Conservation (phyloP, 1,140 invertebrate genomes). For the Drosophila seguyi region DNA sequence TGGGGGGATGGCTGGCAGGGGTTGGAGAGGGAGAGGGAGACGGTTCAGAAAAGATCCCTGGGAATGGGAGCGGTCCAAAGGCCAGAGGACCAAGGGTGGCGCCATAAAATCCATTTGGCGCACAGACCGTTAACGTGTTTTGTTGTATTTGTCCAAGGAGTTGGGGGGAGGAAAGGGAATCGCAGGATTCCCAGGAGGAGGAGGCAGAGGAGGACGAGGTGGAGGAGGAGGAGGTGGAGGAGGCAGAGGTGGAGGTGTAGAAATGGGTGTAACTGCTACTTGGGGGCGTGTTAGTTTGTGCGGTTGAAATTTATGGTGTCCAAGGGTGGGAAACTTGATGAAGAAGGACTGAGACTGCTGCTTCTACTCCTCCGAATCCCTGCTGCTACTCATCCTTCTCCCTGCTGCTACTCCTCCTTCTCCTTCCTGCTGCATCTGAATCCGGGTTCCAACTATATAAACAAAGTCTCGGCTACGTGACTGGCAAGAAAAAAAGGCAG, state of each 20-base stretch:
- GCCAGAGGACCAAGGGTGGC: constrained; percentile 28
- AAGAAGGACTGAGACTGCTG: constrained; percentile 32
- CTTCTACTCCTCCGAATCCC: constrained; percentile 20
- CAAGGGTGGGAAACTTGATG: constrained; percentile 11
- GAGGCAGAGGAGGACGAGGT: too few species aligned
- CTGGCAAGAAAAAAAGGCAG: constrained; percentile 8
- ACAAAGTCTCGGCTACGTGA: constrained; percentile 40
- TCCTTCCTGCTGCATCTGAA: constrained; percentile 33
- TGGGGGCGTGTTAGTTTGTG: constrained; percentile 56
- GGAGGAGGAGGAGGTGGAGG: too few species aligned
- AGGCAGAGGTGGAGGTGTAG: background rate
- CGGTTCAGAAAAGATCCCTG: background rate
- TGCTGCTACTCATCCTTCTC: constrained; percentile 6
- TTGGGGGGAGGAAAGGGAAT: constrained; percentile 4
- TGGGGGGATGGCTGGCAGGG: background rate
- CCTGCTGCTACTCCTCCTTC: constrained; percentile 15
- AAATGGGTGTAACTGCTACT: constrained; percentile 23
- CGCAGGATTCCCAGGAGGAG: constrained; percentile 6
- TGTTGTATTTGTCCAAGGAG: constrained; percentile 31
- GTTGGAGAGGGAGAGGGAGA: background rate
- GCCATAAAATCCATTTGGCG: constrained; percentile 79
- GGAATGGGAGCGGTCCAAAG: constrained; percentile 18
- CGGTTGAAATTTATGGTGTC: constrained; percentile 63
- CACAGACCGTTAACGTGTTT: constrained; percentile 70
- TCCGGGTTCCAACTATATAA: constrained; percentile 33